Conservation (phyloP, 2,797 vertebrate genomes). For the Tokudaia muenninki region DNA sequence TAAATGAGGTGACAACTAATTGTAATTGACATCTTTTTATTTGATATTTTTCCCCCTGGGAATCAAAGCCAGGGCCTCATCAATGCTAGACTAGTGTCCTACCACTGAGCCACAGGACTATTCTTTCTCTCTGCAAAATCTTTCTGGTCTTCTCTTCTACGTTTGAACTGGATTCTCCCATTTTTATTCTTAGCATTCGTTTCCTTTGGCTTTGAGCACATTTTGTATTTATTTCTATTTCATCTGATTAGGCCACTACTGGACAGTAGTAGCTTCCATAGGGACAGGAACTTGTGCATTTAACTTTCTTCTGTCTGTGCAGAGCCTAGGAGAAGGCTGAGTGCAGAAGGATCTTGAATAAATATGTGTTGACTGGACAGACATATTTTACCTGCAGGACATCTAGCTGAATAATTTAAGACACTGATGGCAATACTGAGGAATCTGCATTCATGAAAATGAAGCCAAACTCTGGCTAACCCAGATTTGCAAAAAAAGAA, state of each 20-base stretch:
- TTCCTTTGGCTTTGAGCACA: slow-evolving; percentile 4
- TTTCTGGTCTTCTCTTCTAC: background rate
- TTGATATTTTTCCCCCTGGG: background rate
- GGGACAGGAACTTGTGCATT: background rate
- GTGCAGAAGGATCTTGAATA: slow-evolving; percentile 21
- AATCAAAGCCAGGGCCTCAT: background rate
- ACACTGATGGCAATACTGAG: slow-evolving; percentile 66
- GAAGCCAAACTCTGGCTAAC: slow-evolving; percentile 63
- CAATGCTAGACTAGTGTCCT: too few species aligned
- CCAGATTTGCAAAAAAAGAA: slow-evolving; percentile 62
- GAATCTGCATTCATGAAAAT: slow-evolving; percentile 66
- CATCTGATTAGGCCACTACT: background rate
- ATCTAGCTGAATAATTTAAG: slow-evolving; percentile 76
- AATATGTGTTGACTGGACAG: slow-evolving; percentile 41
- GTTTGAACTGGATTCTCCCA: background rate
- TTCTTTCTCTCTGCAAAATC: background rate
- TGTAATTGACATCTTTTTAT: background rate
- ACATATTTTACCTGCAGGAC: slow-evolving; percentile 63
- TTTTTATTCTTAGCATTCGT: background rate
- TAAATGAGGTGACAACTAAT: background rate
- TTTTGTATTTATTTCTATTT: background rate
- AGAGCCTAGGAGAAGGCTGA: background rate
- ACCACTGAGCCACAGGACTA: background rate
- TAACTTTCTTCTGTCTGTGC: background rate
- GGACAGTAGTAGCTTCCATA: background rate